Percentiles rank a stretch among this genome's conserved stretches.
Conservation (phyloP, 2,797 vertebrate genomes). For the Catamblyrhynchus diadema region DNA sequence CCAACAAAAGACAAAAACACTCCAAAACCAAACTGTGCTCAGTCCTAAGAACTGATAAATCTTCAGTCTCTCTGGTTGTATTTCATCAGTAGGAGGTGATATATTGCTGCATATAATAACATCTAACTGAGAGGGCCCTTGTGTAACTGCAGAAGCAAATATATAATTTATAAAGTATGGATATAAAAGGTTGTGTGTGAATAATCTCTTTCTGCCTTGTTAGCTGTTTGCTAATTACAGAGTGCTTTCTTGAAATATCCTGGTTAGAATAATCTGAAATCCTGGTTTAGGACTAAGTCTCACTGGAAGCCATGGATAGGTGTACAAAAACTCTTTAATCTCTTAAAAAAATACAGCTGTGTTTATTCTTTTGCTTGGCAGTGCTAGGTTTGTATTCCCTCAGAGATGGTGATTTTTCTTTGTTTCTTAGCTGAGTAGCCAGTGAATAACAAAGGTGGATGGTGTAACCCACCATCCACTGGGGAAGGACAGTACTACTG, state of each 20-base stretch:
- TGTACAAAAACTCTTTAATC: slow-evolving; percentile 18
- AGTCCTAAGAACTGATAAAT: background rate
- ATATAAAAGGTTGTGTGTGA: background rate
- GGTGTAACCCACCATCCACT: background rate
- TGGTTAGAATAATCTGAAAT: slow-evolving; percentile 28
- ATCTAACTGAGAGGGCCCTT: background rate
- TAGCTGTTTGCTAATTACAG: slow-evolving; percentile 4
- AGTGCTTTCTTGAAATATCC: background rate
- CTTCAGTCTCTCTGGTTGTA: background rate
- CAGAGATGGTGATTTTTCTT: background rate
- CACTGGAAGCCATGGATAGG: background rate
- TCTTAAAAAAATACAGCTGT: background rate
- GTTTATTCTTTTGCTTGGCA: background rate
- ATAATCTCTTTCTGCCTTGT: background rate
- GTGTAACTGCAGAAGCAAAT: background rate
- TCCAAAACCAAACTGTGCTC: background rate
- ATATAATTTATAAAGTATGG: background rate
- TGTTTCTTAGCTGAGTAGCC: background rate
- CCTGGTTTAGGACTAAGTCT: background rate
- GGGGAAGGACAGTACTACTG: background rate
- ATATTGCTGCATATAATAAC: background rate
- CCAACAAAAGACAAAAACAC: background rate
- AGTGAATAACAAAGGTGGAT: background rate
- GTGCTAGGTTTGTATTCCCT: background rate
- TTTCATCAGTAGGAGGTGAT: background rate